Conservation (phyloP, 2,888 invertebrate genomes). For the Dasypolia templi region DNA sequence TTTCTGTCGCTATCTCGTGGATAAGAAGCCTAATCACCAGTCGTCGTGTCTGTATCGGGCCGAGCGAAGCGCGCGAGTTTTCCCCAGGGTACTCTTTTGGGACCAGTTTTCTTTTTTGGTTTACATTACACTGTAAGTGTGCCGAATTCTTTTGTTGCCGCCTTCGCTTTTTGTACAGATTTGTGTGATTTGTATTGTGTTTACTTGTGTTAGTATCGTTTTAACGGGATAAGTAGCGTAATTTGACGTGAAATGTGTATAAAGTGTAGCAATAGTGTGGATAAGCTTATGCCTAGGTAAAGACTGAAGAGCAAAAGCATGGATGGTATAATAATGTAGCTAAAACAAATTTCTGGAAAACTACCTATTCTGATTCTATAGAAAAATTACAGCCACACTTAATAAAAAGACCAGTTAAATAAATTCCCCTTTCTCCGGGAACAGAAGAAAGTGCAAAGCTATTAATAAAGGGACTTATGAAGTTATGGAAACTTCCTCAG, state of each 20-base stretch:
- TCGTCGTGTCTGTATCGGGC: constrained; percentile 90
- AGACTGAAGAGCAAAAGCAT: background rate
- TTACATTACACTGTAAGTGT: constrained; percentile 90
- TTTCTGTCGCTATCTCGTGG: constrained; percentile 90
- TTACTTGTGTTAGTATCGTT: constrained; percentile 75
- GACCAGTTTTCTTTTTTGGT: constrained; percentile 90
- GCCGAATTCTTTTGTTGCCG: constrained; percentile 89
- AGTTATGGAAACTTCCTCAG: constrained; percentile 86
- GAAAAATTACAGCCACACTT: constrained; percentile 42
- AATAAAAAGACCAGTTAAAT: constrained; percentile 56
- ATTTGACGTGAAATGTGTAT: constrained; percentile 56
- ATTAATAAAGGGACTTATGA: constrained; percentile 88
- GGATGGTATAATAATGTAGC: background rate
- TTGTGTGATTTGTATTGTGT: constrained; percentile 83
- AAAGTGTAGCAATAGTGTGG: constrained; percentile 16
- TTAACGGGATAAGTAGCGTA: constrained; percentile 61
- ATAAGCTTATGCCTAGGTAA: background rate
- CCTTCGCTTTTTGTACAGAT: constrained; percentile 85
- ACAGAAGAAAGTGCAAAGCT: constrained; percentile 81
- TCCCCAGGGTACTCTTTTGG: constrained; percentile 89
- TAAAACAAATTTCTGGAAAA: constrained; percentile 25
- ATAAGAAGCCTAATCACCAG: constrained; percentile 91
- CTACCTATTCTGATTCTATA: constrained; percentile 18
- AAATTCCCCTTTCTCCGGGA: constrained; percentile 66
- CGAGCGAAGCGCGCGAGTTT: constrained; percentile 84